A percentile compares a stretch with the other conserved stretches of the same genome.
phyloP scores from a whole-genome alignment of 1,140 invertebrate species.

The Chironomus tepperi region DNA sequence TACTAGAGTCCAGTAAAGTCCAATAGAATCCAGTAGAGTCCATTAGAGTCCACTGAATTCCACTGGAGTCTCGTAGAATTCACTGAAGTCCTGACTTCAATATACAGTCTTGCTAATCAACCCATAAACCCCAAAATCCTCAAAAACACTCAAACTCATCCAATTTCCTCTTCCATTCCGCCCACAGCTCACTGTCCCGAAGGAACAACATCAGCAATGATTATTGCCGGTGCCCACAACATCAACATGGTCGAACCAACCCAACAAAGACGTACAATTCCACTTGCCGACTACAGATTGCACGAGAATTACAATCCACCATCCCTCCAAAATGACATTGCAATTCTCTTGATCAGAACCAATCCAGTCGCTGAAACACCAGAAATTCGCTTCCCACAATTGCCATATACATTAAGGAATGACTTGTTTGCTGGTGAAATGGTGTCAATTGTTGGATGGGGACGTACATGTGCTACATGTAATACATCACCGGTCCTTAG shows the following conservation, averaged over 20 bases:
- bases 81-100: no score
- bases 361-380: not conserved
- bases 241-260: not conserved
- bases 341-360: not conserved
- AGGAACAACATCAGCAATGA: not conserved
- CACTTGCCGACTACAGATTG: not conserved
- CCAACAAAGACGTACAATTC: not conserved
- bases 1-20: no score
- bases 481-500: not conserved
- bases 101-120: no score
- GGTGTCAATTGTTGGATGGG: not conserved
- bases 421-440: not conserved
- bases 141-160: no score
- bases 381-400: not conserved
- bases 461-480: not conserved
- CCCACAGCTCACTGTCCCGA: not conserved
- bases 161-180: not conserved
- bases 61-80: no score
- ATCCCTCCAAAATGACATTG: not conserved
- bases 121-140: not conserved
- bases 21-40: no score
- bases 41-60: no score
- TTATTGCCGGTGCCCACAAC: not conserved
- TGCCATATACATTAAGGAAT: not conserved
- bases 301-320: not conserved